phyloP scores from a whole-genome alignment of 2,888 invertebrate genomes.

The Rhogogaster chlorosoma region DNA sequence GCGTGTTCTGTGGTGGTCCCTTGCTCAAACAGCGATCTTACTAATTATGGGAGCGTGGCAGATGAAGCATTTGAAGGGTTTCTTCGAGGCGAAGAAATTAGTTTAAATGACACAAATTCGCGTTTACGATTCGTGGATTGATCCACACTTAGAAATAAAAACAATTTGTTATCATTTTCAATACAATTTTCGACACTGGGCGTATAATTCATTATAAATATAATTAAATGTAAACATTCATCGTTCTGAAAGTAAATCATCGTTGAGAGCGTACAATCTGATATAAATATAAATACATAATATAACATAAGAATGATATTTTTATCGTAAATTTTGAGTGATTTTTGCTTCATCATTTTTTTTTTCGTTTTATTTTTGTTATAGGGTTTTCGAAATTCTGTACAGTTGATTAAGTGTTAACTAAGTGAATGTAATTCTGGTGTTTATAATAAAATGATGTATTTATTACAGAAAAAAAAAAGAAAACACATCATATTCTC shows the following conservation, averaged over 20 bases:
- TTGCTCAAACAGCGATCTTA: constrained; percentile 94
- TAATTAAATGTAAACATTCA: neutral
- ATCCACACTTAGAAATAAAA: neutral
- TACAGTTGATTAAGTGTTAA: constrained; percentile 24
- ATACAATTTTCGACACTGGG: constrained; percentile 3
- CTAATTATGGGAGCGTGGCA: constrained; percentile 98
- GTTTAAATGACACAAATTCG: constrained; percentile 81
- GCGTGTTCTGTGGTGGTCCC: constrained; percentile 97
- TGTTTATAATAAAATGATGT: constrained; percentile 44
- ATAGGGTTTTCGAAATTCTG: constrained; percentile 11
- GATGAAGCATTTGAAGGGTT: constrained; percentile 99
- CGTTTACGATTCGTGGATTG: neutral
- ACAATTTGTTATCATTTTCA: constrained; percentile 25
- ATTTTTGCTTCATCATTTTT: neutral
- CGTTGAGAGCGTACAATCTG: neutral
- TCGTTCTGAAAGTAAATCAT: neutral
- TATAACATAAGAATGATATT: constrained; percentile 18
- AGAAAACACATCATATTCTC: neutral
- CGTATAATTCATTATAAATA: neutral
- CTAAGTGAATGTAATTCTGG: constrained; percentile 1
- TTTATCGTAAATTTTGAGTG: constrained; percentile 26
- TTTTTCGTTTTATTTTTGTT: neutral
- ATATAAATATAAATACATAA: neutral
- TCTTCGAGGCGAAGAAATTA: constrained; percentile 99
- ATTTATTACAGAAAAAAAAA: constrained; percentile 13